phyloP scores from a whole-genome alignment of 2,888 invertebrate genomes.

The Cenopis cana region DNA sequence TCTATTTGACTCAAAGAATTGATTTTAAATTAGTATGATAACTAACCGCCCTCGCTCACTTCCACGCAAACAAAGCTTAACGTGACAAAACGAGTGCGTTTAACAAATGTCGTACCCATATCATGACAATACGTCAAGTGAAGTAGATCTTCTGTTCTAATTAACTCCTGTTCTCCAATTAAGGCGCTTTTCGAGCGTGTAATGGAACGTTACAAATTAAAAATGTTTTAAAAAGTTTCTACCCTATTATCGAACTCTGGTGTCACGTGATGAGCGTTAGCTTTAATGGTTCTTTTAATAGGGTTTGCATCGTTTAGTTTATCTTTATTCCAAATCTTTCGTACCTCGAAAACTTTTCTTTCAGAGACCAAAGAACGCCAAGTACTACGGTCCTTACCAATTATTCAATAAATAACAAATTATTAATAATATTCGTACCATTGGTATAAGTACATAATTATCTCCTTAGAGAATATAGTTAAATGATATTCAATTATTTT shows the following conservation, averaged over 20 bases:
- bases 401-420: too few relatives aligned
- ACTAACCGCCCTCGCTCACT: not conserved
- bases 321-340: too few relatives aligned
- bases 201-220: slow-evolving; percentile 35
- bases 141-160: not conserved
- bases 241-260: slow-evolving; percentile 23
- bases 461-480: too few relatives aligned
- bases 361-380: too few relatives aligned
- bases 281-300: slow-evolving; percentile 17
- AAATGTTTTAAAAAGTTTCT: slow-evolving; percentile 40
- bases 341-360: too few relatives aligned
- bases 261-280: slow-evolving; percentile 17
- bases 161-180: slow-evolving; percentile 51
- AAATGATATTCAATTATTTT: too few relatives aligned
- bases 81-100: not conserved
- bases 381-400: too few relatives aligned
- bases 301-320: too few relatives aligned
- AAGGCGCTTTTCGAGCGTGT: slow-evolving; percentile 42
- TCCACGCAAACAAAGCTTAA: not conserved
- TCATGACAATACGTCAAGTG: not conserved
- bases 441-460: too few relatives aligned
- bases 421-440: too few relatives aligned
- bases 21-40: not conserved
- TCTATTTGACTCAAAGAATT: slow-evolving; percentile 49
- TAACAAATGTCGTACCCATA: not conserved